These are phyloP conservation scores for Erynnis tages DNA, from an alignment of 2,888 invertebrate genomes.

Conservation along the genomic window DNA sequence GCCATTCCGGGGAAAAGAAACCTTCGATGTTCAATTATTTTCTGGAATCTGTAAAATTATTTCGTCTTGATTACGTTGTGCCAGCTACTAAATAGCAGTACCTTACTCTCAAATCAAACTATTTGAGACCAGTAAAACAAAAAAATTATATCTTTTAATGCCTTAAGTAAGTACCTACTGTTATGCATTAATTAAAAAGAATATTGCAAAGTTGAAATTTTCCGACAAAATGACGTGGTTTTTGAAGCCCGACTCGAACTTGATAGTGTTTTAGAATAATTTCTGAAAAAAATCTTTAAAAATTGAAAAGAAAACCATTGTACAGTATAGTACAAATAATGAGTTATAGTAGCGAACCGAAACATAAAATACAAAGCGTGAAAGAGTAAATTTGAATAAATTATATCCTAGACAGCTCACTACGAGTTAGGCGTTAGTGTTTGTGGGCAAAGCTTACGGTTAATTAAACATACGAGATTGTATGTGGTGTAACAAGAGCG, in stretches of 20 bases:
- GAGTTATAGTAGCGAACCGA: conserved; percentile 1
- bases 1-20: conserved; percentile 55
- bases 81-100: background rate
- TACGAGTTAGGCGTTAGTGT: conserved; percentile 8
- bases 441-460: conserved; percentile 15
- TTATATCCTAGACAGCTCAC: conserved; percentile 15
- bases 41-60: conserved; percentile 31
- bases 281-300: too few species aligned
- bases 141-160: too few species aligned
- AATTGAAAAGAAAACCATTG: background rate
- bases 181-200: too few species aligned
- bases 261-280: too few species aligned
- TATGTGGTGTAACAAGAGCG: conserved; percentile 11
- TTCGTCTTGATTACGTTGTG: background rate
- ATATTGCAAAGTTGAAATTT: too few species aligned
- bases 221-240: too few species aligned
- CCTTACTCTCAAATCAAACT: too few species aligned
- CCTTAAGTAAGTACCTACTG: too few species aligned
- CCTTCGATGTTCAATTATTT: conserved; percentile 45
- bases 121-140: too few species aligned
- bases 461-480: conserved; percentile 22
- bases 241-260: too few species aligned
- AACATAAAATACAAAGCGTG: conserved; percentile 15
- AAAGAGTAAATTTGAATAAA: conserved; percentile 18
- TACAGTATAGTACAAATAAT: too few species aligned